Base-by-base conservation (phyloP, 2,888 invertebrate genomes). In the Parnassius mnemosyne region DNA sequence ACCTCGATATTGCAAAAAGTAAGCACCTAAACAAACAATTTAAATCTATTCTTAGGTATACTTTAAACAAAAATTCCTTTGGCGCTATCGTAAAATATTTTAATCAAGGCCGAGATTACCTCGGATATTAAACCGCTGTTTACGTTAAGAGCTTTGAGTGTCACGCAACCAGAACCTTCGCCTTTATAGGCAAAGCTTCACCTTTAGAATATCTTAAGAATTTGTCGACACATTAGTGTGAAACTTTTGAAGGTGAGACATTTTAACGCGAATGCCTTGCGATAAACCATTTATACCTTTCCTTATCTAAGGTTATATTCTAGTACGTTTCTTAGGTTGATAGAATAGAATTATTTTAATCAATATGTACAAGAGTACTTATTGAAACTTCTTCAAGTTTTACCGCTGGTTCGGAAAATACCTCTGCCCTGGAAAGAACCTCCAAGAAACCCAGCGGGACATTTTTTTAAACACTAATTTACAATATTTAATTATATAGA, bases 51-150 rank as follows among this genome's bases (percentile, higher is more conserved):
- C 16, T 34, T 53, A 47, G 41, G 47, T 53, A 44, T 46, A 52
- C 25, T 52, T 58, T 52, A 57, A 47, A 47, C 41, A 41, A 41
- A 53, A 60, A 60, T 60, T 16, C 60, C 60, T 46, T 34, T 47
- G 53, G 10, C 47, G 53, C 41, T 59, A 66, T 64, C 68, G 61
- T 70, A 68, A 69, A 71, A 69, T 69, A 69, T 71, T 72, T 69
- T 70, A 71, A 72, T 69, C 68, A 72, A 71, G 64, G 65, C 60
- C 61, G 65, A 66, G 65, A 67, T 70, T 68, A 67, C 66, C 60
- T 57, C 63, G 44, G 66, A 63, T 66, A 65, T 68, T 65, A 68
- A 61, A 62, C 57, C 60, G 44, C 43, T 50, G 60, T 54, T 16
- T 59, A 59, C 57, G 42, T 42, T 3, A 25, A 44, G n/a, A 25